Percentiles rank a stretch among this genome's conserved stretches.
Conservation (phyloP, 2,797 vertebrate species). For the Hylomyscus alleni region DNA sequence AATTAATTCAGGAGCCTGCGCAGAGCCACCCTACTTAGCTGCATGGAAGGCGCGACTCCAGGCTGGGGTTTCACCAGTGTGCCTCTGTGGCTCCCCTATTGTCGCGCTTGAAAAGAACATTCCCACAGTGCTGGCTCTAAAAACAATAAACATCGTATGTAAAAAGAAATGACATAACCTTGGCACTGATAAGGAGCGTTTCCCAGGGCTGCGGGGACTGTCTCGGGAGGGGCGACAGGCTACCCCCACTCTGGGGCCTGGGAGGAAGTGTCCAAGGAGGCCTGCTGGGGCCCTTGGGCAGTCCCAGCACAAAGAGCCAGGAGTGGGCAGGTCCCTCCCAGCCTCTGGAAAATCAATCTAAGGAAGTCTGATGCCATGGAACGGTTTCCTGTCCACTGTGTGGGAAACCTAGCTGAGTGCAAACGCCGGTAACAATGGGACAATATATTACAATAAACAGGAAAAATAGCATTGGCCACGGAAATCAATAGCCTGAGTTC, state of each 20-base stretch:
- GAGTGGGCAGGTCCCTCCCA: slow-evolving; percentile 87
- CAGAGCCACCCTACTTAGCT: neutral
- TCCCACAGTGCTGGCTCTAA: slow-evolving; percentile 78
- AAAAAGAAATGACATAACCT: slow-evolving; percentile 83
- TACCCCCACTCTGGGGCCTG: slow-evolving; percentile 84
- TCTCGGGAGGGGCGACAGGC: slow-evolving; percentile 76
- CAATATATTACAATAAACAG: slow-evolving; percentile 94
- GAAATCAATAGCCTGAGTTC: slow-evolving; percentile 90
- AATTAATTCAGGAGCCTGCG: slow-evolving; percentile 50
- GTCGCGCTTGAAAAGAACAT: slow-evolving; percentile 71
- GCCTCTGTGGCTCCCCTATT: slow-evolving; percentile 73
- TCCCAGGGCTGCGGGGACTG: slow-evolving; percentile 83
- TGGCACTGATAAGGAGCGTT: slow-evolving; percentile 80
- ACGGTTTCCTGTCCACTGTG: slow-evolving; percentile 91
- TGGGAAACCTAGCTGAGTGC: slow-evolving; percentile 91
- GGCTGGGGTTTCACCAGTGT: slow-evolving; percentile 76
- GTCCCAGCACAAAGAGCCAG: slow-evolving; percentile 88
- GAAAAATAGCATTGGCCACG: slow-evolving; percentile 90
- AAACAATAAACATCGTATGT: slow-evolving; percentile 82
- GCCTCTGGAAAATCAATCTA: slow-evolving; percentile 90
- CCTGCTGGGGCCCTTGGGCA: slow-evolving; percentile 83
- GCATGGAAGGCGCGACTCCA: slow-evolving; percentile 67
- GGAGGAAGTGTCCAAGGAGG: slow-evolving; percentile 90
- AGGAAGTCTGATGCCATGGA: slow-evolving; percentile 92
- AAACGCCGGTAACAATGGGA: slow-evolving; percentile 91